Percentiles rank a stretch among this genome's conserved stretches.
Conservation (phyloP, 2,113 vertebrate genomes). For the Dicrurus megarhynchus region DNA sequence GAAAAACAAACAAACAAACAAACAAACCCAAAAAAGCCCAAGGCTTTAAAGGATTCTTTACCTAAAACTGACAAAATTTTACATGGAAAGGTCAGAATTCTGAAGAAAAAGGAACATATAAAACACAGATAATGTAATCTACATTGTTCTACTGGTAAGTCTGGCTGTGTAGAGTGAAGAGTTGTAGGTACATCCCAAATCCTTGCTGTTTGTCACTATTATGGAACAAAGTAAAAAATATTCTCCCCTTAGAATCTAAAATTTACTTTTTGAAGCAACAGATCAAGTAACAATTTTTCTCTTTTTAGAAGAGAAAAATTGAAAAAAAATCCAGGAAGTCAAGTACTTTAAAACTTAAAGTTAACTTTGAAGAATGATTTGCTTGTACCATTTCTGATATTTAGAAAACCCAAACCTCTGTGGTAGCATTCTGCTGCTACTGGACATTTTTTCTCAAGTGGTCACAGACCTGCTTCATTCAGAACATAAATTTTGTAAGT, state of each 20-base stretch:
- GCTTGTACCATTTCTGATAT: neutral
- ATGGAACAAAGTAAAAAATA: neutral
- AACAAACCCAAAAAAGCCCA: fast-evolving
- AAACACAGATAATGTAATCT: neutral
- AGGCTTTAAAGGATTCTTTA: neutral
- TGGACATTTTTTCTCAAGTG: neutral
- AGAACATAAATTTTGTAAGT: neutral
- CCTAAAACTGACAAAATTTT: neutral
- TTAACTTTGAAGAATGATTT: neutral
- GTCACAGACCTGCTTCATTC: neutral
- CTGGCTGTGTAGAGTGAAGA: neutral
- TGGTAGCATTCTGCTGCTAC: neutral
- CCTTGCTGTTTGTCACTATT: neutral
- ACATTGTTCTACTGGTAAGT: neutral
- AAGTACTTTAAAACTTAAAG: neutral
- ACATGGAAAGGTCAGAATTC: neutral
- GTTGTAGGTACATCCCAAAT: neutral
- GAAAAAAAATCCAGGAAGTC: neutral
- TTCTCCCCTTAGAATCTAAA: neutral
- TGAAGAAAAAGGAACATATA: neutral
- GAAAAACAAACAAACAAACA: neutral
- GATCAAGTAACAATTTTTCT: neutral
- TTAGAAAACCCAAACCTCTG: neutral
- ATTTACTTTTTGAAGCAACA: neutral
- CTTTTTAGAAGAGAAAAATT: neutral